Percentiles rank a stretch among this genome's conserved stretches.
These are phyloP conservation scores for Candidula unifasciata DNA, from an alignment of 2,888 invertebrate genomes.

Conservation along the genomic window DNA sequence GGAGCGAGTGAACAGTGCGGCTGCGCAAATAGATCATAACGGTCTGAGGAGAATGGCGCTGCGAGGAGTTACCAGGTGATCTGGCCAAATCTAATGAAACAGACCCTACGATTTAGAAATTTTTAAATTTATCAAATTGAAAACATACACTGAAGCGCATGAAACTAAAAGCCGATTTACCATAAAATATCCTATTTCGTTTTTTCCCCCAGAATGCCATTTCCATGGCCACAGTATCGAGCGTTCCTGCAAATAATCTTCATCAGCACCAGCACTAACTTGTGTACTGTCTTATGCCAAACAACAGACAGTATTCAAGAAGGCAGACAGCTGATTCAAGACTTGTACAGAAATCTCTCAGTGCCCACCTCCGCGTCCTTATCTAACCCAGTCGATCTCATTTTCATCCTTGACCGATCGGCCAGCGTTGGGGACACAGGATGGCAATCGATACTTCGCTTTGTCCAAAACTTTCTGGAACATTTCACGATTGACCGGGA, in stretches of 20 bases:
- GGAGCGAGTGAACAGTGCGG: no score
- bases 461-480: conserved; percentile 61
- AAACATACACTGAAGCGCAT: no score
- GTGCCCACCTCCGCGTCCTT: not conserved
- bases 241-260: not conserved
- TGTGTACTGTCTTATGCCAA: not conserved
- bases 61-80: no score
- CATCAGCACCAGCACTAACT: not conserved
- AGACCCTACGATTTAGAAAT: no score
- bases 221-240: not conserved
- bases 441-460: conserved; percentile 61
- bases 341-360: conserved; percentile 25
- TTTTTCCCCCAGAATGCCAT: not conserved
- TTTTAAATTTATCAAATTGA: no score
- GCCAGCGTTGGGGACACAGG: conserved; percentile 58
- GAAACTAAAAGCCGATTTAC: no score
- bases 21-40: no score
- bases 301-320: not conserved
- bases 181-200: no score
- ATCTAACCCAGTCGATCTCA: conserved; percentile 58
- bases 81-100: no score
- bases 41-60: no score
- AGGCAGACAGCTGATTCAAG: conserved; percentile 20
- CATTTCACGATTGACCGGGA: conserved; percentile 63
- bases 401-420: conserved; percentile 64